Evolutionary conservation across 2,888 invertebrate genomes (phyloP).

Genomic region (Pediacus dermestoides): DNA sequence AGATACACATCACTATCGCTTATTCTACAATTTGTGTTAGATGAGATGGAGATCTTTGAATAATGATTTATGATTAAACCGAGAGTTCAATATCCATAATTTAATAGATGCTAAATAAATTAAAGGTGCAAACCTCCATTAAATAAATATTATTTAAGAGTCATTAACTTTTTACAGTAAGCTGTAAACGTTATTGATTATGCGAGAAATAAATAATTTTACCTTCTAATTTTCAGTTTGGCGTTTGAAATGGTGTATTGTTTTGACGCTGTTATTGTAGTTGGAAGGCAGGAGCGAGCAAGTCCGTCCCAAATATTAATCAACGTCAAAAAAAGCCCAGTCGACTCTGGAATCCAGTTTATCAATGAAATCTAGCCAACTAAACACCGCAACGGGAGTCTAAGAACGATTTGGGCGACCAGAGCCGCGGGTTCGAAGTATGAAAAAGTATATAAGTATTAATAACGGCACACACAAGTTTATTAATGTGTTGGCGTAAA

Average conservation of each 20-base stretch:
- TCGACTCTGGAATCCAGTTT: constrained; percentile 36
- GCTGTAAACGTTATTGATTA: constrained; percentile 13
- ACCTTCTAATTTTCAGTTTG: constrained; percentile 32
- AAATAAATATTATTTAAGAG: too few relatives aligned
- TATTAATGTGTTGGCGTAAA: constrained; percentile 49
- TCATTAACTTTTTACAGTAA: constrained; percentile 5
- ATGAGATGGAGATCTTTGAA: too few relatives aligned
- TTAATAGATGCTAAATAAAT: too few relatives aligned
- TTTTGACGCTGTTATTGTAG: constrained; percentile 47
- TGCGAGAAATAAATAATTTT: constrained; percentile 26
- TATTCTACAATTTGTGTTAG: too few relatives aligned
- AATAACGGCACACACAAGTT: constrained; percentile 43
- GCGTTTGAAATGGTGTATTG: constrained; percentile 37
- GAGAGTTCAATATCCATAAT: too few relatives aligned
- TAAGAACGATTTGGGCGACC: neutral
- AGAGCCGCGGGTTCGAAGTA: constrained; percentile 32
- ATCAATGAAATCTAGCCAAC: constrained; percentile 19
- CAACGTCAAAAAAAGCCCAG: constrained; percentile 44
- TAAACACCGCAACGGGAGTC: neutral
- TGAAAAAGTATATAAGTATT: constrained; percentile 48
- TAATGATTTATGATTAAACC: too few relatives aligned
- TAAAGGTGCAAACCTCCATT: too few relatives aligned
- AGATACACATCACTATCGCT: too few relatives aligned
- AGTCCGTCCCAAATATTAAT: constrained; percentile 48
- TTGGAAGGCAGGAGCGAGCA: constrained; percentile 44